Base-by-base conservation (phyloP, 2,888 invertebrate species). In the Cosmia trapezina region DNA sequence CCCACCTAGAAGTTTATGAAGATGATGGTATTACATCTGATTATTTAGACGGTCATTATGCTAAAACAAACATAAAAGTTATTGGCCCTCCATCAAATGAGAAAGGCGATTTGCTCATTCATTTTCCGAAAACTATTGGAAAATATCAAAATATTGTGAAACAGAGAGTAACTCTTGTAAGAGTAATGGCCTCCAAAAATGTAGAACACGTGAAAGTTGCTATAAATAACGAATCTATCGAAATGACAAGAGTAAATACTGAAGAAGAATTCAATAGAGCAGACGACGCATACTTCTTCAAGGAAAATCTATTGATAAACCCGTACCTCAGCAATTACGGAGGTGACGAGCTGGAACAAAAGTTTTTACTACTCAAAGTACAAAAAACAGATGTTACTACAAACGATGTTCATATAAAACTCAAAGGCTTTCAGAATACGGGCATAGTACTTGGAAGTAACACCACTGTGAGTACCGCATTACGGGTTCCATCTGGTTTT, bases 21-120 rank as follows among this genome's bases (percentile, higher is more conserved):
- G 96, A 96, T 78, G 96, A 96, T 73, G 96, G 95, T 3, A 89
- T 91, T 78, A 89, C 93, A 59, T 81, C 90, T 8, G 91, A 92
- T 72, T 95, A 95, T 85, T 86, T 91, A 70, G 74, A 91, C 71
- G 89, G 89, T 0, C 75, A 88, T 49, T 91, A 85, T 75, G 93
- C 94, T 45, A 88, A 84, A 70, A 95, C 95, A 8, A 88, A 90
- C 68, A 86, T 95, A 28, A 85, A 73, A 54, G 89, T 91, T 43
- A 75, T 72, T 22, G 92, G 91, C 1, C 92, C 93, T 4, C 70
- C 80, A 53, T 87, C 91, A 4, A 91, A 94, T 75, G 79, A 88
- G 66, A 69, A 70, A 22, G 92, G 92, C 6, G 87, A 91, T 73
- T 83, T 96, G 65, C 78, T 87, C 2, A 89, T 96, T 73, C 88